These are phyloP conservation scores for Amyelois transitella DNA, from an alignment of 1,140 invertebrate species.

Conservation along the genomic window DNA sequence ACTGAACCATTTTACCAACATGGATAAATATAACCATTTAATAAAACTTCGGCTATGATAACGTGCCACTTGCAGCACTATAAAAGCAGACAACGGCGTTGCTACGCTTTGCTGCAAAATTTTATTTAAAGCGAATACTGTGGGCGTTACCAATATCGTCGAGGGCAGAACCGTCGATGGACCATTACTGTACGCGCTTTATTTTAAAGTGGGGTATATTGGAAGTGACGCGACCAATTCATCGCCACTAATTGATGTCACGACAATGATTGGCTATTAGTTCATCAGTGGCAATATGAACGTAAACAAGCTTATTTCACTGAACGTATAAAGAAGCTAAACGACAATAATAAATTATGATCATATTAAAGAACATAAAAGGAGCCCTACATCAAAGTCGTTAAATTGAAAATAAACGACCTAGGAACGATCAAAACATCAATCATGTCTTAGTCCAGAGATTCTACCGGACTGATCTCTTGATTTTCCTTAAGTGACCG, in stretches of 20 bases:
- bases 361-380: too few relatives aligned
- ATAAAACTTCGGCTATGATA: too few relatives aligned
- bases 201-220: slow-evolving; percentile 36
- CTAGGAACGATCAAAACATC: too few relatives aligned
- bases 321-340: too few relatives aligned
- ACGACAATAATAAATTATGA: too few relatives aligned
- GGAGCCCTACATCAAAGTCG: too few relatives aligned
- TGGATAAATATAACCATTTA: too few relatives aligned
- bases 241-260: slow-evolving; percentile 47
- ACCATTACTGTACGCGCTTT: slow-evolving; percentile 35
- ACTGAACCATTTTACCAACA: too few relatives aligned
- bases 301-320: slow-evolving; percentile 1
- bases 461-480: too few relatives aligned
- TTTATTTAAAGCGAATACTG: slow-evolving; percentile 14
- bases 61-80: background rate
- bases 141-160: slow-evolving; percentile 23
- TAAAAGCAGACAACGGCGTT: background rate
- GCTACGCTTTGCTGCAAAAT: slow-evolving; percentile 1
- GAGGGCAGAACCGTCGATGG: slow-evolving; percentile 17
- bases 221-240: slow-evolving; percentile 33
- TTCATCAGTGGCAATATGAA: slow-evolving; percentile 44
- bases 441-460: too few relatives aligned
- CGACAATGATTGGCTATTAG: slow-evolving; percentile 49
- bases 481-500: background rate
- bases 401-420: too few relatives aligned